Conservation (phyloP, 2,888 invertebrate genomes). For the Stratiomys singularior region DNA sequence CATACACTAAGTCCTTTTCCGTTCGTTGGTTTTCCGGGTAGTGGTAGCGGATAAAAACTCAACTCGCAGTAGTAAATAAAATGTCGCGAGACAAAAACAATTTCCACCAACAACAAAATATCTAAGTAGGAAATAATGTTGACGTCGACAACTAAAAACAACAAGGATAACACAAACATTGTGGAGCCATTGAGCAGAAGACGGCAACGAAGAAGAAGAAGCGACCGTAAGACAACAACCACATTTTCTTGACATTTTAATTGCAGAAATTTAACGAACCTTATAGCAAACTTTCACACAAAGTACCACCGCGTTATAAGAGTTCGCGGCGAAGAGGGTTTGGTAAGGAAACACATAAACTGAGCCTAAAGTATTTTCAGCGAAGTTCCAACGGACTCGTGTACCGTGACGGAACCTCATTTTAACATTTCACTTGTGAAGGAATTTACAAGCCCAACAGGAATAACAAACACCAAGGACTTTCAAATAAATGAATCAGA, state of each 20-base stretch:
- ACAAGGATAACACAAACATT: slow-evolving; percentile 2
- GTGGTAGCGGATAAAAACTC: slow-evolving; percentile 16
- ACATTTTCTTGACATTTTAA: slow-evolving; percentile 50
- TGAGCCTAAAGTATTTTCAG: slow-evolving; percentile 10
- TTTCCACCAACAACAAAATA: slow-evolving; percentile 1
- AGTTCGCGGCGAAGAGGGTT: neutral
- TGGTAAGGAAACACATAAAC: neutral
- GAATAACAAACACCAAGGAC: neutral
- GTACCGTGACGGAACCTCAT: slow-evolving; percentile 26
- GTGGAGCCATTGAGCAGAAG: neutral
- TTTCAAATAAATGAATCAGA: too few relatives aligned
- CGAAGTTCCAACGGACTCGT: neutral
- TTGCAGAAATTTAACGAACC: slow-evolving; percentile 51
- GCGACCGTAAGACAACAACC: neutral
- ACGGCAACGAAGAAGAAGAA: neutral
- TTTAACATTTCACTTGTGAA: slow-evolving; percentile 4
- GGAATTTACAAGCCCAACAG: neutral
- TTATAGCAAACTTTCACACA: slow-evolving; percentile 47
- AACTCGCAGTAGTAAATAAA: slow-evolving; percentile 30
- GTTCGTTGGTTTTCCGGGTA: slow-evolving; percentile 18
- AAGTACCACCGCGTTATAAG: slow-evolving; percentile 19
- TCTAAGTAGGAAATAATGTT: slow-evolving; percentile 11
- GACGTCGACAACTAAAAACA: slow-evolving; percentile 5
- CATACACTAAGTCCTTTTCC: slow-evolving; percentile 31
- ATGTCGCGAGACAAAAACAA: slow-evolving; percentile 36